phyloP scores from a whole-genome alignment of 1,140 invertebrate genomes.

The Drosophila lowei region DNA sequence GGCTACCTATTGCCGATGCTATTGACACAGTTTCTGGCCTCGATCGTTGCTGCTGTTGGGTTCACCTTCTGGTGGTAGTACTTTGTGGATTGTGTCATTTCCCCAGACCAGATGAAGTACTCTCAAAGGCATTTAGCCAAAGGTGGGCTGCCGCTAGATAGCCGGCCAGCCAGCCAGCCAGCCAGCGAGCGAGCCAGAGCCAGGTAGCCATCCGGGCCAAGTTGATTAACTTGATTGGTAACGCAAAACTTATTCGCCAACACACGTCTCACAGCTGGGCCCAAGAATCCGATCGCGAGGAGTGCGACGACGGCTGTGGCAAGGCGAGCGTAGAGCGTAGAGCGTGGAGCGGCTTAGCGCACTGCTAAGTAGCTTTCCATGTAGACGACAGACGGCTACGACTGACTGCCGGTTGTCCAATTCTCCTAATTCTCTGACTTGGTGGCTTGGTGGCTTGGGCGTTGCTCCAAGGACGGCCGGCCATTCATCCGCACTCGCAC shows the following conservation, averaged over 20 bases:
- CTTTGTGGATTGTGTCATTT: slow-evolving; percentile 55
- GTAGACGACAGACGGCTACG: slow-evolving; percentile 28
- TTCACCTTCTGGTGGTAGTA: slow-evolving; percentile 26
- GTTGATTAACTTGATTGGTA: slow-evolving; percentile 82
- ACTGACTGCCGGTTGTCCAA: slow-evolving; percentile 54
- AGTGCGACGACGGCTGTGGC: slow-evolving; percentile 6
- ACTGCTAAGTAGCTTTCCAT: slow-evolving; percentile 68
- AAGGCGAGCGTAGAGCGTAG: slow-evolving; percentile 22
- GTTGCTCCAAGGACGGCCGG: slow-evolving; percentile 77
- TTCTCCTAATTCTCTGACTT: slow-evolving; percentile 49
- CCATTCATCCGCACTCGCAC: slow-evolving; percentile 59
- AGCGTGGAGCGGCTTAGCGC: slow-evolving; percentile 54
- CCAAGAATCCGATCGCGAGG: slow-evolving; percentile 50
- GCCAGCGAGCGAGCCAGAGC: slow-evolving; percentile 22
- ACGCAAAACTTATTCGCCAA: slow-evolving; percentile 79
- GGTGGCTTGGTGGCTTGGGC: slow-evolving; percentile 52
- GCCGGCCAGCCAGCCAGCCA: slow-evolving; percentile 35
- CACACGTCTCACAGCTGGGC: slow-evolving; percentile 53
- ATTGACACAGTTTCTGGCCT: slow-evolving; percentile 77
- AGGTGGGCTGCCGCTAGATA: slow-evolving; percentile 61
- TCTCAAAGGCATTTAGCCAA: slow-evolving; percentile 65
- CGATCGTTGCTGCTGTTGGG: slow-evolving; percentile 29
- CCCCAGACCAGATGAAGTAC: slow-evolving; percentile 55
- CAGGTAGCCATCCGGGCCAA: slow-evolving; percentile 68
- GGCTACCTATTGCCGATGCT: slow-evolving; percentile 45